Evolutionary conservation across 2,797 vertebrate genomes (phyloP).

Genomic region (Falco peregrinus): DNA sequence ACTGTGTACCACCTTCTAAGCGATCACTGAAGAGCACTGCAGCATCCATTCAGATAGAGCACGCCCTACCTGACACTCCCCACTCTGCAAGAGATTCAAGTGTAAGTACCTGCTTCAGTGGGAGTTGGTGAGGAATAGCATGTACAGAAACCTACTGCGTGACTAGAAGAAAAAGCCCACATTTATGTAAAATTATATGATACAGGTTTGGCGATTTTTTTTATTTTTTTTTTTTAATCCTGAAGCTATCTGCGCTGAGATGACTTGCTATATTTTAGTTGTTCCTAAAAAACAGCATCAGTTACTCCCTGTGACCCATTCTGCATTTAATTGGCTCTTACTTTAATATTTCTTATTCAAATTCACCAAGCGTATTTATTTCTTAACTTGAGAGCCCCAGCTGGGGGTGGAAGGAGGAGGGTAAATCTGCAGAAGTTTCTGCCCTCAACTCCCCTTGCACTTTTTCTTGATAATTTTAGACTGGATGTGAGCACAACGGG

Average conservation of each 20-base stretch:
- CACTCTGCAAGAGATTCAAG: background rate
- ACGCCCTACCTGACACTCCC: background rate
- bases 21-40: background rate
- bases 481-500: background rate
- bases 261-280: background rate
- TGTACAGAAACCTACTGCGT: rapidly evolving
- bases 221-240: background rate
- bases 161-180: background rate
- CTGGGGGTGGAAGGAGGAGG: background rate
- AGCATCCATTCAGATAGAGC: background rate
- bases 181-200: background rate
- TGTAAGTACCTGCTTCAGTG: background rate
- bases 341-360: background rate
- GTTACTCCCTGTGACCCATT: background rate
- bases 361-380: background rate
- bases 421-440: background rate
- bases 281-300: background rate
- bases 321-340: background rate
- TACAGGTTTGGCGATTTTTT: background rate
- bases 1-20: background rate
- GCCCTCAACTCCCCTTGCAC: background rate
- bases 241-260: background rate
- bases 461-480: background rate
- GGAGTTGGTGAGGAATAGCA: background rate
- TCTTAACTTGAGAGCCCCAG: background rate